Conservation (phyloP, 2,797 vertebrate genomes). For the Poecile montanus region DNA sequence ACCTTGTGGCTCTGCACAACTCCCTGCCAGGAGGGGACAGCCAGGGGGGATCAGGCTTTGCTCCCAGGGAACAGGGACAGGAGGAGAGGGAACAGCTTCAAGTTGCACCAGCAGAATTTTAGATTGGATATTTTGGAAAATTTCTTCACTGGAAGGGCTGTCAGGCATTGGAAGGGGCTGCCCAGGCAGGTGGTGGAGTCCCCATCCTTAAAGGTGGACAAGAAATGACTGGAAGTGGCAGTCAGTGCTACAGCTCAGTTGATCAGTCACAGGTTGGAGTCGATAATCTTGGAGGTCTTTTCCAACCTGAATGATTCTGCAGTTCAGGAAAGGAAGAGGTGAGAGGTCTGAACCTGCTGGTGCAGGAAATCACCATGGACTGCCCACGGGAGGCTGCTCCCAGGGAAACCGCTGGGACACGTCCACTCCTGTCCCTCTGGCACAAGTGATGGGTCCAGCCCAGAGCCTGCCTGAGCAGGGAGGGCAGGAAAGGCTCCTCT, state of each 20-base stretch:
- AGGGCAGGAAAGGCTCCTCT: neutral
- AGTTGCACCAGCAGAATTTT: neutral
- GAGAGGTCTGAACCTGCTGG: neutral
- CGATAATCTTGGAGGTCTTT: neutral
- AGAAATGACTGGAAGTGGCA: neutral
- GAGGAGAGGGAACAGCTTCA: accelerated
- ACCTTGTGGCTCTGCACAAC: neutral
- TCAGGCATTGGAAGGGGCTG: neutral
- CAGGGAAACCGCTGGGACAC: neutral
- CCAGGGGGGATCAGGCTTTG: accelerated
- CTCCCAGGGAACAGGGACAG: neutral
- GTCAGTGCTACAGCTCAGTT: neutral
- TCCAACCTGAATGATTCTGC: neutral
- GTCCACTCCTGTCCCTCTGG: neutral
- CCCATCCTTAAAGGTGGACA: neutral
- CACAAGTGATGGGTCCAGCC: neutral
- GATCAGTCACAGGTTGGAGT: neutral
- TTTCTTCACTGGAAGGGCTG: neutral
- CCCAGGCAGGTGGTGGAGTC: neutral
- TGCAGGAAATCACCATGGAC: neutral
- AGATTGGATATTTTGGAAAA: neutral
- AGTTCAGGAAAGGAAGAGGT: neutral
- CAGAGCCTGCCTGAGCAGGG: neutral
- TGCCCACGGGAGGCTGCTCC: neutral
- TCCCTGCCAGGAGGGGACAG: neutral